phyloP scores from a whole-genome alignment of 2,797 vertebrate species.

The Nasua narica region DNA sequence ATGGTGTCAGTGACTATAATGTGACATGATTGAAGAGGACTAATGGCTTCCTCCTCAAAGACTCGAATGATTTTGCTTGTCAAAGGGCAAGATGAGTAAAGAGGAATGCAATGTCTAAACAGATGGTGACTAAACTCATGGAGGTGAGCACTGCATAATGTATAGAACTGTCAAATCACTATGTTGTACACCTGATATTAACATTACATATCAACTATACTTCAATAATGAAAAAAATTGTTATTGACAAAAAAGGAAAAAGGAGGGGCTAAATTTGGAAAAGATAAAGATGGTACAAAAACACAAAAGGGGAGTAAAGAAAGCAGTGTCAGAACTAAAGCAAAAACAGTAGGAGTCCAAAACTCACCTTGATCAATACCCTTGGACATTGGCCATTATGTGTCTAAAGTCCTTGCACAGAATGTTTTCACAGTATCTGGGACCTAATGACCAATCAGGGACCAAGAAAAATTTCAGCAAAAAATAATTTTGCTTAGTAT shows the following conservation, averaged over 20 bases:
- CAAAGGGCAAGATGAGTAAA: not conserved
- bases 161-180: not conserved
- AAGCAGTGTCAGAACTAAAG: not conserved
- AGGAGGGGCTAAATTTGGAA: not conserved
- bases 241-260: not conserved
- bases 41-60: not conserved
- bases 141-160: not conserved
- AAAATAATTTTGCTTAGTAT: not conserved
- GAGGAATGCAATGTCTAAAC: not conserved
- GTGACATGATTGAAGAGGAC: not conserved
- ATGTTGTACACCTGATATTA: not conserved
- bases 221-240: not conserved
- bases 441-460: not conserved
- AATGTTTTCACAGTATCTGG: conserved; percentile 2
- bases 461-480: not conserved
- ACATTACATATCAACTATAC: not conserved
- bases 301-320: not conserved
- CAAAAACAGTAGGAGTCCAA: not conserved
- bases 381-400: not conserved
- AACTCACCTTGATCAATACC: not conserved
- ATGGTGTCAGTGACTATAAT: not conserved
- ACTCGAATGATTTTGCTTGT: not conserved
- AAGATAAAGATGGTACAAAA: not conserved
- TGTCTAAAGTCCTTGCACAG: not conserved
- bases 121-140: not conserved